Evolutionary conservation across 2,113 vertebrate species (phyloP).

Genomic region (Mus musculus): DNA sequence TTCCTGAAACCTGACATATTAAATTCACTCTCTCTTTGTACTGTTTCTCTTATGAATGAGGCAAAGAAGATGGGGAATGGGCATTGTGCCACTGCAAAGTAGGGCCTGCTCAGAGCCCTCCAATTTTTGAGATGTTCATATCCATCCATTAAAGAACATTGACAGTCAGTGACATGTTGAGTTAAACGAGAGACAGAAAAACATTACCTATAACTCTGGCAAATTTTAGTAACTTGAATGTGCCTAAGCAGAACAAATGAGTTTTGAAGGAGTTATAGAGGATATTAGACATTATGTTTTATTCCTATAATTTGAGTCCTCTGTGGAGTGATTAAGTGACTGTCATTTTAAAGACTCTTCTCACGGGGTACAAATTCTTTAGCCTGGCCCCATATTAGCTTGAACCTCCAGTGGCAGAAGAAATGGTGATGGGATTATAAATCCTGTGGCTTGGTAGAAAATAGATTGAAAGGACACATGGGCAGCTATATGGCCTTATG

Average conservation of each 20-base stretch:
- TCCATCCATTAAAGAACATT: conserved; percentile 25
- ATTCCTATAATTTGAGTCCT: neutral
- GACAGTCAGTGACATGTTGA: neutral
- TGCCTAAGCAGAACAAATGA: neutral
- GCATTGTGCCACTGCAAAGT: neutral
- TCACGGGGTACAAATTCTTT: neutral
- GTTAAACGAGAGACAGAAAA: neutral
- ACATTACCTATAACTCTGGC: neutral
- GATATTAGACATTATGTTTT: conserved; percentile 13
- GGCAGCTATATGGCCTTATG: neutral
- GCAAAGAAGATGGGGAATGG: neutral
- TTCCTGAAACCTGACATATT: neutral
- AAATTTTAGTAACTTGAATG: neutral
- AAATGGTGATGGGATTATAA: neutral
- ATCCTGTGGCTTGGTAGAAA: neutral
- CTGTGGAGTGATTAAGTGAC: neutral
- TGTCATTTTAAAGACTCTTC: neutral
- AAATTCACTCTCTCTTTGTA: neutral
- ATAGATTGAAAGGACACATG: neutral
- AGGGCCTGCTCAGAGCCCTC: neutral
- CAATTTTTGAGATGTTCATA: conserved; percentile 9
- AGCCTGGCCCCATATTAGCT: neutral
- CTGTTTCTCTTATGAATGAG: neutral
- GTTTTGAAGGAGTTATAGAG: neutral
- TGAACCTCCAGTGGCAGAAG: neutral